A percentile compares a stretch with the other conserved stretches of the same genome.
Evolutionary conservation across 2,797 vertebrate genomes (phyloP).

Genomic region (Sebastes itinus): DNA sequence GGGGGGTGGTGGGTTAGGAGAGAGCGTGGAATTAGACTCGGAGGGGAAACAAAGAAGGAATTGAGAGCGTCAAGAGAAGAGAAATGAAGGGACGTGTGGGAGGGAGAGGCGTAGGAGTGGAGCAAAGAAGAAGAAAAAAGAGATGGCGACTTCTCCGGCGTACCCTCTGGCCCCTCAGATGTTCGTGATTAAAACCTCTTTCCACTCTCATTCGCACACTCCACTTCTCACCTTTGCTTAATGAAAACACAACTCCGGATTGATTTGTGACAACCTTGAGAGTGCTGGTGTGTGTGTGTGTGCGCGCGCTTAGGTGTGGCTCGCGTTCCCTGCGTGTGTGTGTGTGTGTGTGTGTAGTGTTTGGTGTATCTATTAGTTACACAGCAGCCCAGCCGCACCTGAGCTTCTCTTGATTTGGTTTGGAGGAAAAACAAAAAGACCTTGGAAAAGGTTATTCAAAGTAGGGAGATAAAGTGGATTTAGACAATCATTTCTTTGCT

Average conservation of each 20-base stretch:
- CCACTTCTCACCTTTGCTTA: conserved; percentile 54
- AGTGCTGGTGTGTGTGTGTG: background rate
- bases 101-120: conserved; percentile 36
- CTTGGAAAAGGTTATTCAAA: conserved; percentile 62
- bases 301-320: background rate
- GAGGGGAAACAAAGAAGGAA: conserved; percentile 45
- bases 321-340: background rate
- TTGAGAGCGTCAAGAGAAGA: conserved; percentile 31
- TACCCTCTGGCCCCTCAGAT: conserved; percentile 42
- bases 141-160: conserved; percentile 8
- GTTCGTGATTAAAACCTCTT: conserved; percentile 62
- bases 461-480: conserved; percentile 62
- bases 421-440: conserved; percentile 25
- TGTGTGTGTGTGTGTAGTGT: background rate
- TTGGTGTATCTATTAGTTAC: conserved; percentile 33
- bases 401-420: conserved; percentile 56
- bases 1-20: background rate
- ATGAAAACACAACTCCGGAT: conserved; percentile 60
- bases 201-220: conserved; percentile 45
- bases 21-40: conserved; percentile 18
- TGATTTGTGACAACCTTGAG: conserved; percentile 68
- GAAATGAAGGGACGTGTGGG: conserved; percentile 44
- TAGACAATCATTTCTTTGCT: conserved; percentile 48
- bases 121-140: conserved; percentile 8
- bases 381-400: conserved; percentile 31